phyloP scores from a whole-genome alignment of 2,113 vertebrate species.

The Orthochromis malagaraziensis region DNA sequence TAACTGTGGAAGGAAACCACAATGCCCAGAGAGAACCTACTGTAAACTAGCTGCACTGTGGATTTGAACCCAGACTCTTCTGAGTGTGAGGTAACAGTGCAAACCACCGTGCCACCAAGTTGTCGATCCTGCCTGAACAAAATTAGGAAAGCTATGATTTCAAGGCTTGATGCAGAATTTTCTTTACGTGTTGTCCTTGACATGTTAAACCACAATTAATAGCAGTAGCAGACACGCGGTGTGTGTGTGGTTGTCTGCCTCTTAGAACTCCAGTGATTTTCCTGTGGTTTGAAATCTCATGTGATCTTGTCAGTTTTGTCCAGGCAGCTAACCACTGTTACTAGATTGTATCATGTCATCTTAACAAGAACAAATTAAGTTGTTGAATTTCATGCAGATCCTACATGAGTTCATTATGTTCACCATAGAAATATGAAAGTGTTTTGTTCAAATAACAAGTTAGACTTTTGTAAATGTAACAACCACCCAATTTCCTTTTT shows the following conservation, averaged over 20 bases:
- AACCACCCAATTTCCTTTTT: not conserved
- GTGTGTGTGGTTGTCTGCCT: not conserved
- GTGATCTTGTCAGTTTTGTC: not conserved
- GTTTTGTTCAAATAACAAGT: not conserved
- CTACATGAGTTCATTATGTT: not conserved
- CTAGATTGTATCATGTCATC: rapidly evolving
- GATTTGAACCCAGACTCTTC: not conserved
- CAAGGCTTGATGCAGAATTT: not conserved
- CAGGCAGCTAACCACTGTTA: not conserved
- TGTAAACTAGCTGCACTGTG: rapidly evolving
- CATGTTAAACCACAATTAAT: not conserved
- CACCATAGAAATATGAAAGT: not conserved
- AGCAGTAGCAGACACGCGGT: not conserved
- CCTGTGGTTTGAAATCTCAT: not conserved
- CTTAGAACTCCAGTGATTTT: not conserved
- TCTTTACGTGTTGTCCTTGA: not conserved
- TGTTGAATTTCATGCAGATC: not conserved
- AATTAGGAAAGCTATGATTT: not conserved
- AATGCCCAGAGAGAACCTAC: rapidly evolving
- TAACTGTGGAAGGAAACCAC: not conserved
- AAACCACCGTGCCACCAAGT: rapidly evolving
- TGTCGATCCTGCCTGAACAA: rapidly evolving
- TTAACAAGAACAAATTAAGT: not conserved
- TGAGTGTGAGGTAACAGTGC: not conserved
- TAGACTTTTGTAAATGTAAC: not conserved